Conservation (phyloP, 35 echinoderm and acorn worm species). For the Heliocidaris erythrogramma region DNA sequence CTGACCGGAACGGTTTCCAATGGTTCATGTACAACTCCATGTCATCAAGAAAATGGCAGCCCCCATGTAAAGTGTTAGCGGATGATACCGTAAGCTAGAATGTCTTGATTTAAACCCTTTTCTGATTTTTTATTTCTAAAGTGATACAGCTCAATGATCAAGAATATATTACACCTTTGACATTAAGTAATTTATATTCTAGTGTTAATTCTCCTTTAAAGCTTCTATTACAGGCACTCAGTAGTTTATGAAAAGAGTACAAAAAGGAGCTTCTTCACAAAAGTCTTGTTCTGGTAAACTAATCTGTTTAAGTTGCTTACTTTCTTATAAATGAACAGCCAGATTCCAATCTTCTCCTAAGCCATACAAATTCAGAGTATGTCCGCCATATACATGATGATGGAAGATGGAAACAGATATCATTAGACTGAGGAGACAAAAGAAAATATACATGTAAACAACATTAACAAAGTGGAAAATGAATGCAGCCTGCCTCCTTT, state of each 20-base stretch:
- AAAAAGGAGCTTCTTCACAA: background rate
- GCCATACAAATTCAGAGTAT: slow-evolving; percentile 14
- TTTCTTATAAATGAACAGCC: background rate
- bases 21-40: too few relatives aligned
- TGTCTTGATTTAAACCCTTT: too few relatives aligned
- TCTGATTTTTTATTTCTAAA: too few relatives aligned
- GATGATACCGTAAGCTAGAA: too few relatives aligned
- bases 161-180: too few relatives aligned
- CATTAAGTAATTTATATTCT: too few relatives aligned
- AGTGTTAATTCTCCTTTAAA: too few relatives aligned
- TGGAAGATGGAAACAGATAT: slow-evolving; percentile 26
- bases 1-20: too few relatives aligned
- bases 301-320: background rate
- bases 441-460: background rate
- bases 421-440: background rate
- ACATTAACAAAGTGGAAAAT: background rate
- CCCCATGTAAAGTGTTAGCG: too few relatives aligned
- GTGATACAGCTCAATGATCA: too few relatives aligned
- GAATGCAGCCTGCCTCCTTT: background rate
- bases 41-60: too few relatives aligned
- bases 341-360: background rate
- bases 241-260: background rate
- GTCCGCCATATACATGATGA: slow-evolving; percentile 10
- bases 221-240: too few relatives aligned
- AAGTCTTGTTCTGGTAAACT: background rate